Base-by-base conservation (phyloP, 2,888 invertebrate species). In the Aspidiotus rigidus region DNA sequence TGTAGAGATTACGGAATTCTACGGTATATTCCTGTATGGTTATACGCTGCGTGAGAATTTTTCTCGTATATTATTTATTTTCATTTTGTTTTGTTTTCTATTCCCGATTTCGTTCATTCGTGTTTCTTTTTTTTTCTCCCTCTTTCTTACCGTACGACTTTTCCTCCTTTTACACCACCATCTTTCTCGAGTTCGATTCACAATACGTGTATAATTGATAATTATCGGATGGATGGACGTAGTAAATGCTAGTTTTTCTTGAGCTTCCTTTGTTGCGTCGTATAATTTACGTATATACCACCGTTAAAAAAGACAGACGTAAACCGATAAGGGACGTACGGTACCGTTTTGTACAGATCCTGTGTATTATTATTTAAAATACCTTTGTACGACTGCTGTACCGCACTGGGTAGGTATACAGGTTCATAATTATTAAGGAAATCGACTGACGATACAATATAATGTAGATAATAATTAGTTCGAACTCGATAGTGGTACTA, bases 121-220 rank as follows among this genome's bases (percentile, higher is more conserved):
- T n/a, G 49, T 49, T 49, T 6, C n/a, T 49, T n/a, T 10, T 49
- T 49, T 11, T n/a, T 49, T n/a, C n/a, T 49, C 49, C n/a, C 49
- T 49, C n/a, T 3, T 49, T 49, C n/a, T 49, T 49, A 28, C 28
- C 28, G 28, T 28, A 28, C 28, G 28, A 28, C n/a, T 49, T 49
- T 49, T 49, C n/a, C 49, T 49, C n/a, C n/a, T 49, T 49, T 49
- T 49, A 49, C 49, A 49, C 10, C n/a, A 13, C 49, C 6, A 28
- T 49, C 49, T n/a, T 13, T 11, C 49, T 49, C 49, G 49, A 11
- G 49, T 49, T 49, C n/a, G 49, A 3, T 49, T 49, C 49, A n/a
- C 49, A 49, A 49, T 49, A n/a, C 49, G 49, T 49, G n/a, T n/a
- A n/a, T n/a, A 49, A 49, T 49, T 49, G 49, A 49, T 49, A 49